Conservation (phyloP, 2,888 invertebrate genomes). For the Drosophila pullipes region DNA sequence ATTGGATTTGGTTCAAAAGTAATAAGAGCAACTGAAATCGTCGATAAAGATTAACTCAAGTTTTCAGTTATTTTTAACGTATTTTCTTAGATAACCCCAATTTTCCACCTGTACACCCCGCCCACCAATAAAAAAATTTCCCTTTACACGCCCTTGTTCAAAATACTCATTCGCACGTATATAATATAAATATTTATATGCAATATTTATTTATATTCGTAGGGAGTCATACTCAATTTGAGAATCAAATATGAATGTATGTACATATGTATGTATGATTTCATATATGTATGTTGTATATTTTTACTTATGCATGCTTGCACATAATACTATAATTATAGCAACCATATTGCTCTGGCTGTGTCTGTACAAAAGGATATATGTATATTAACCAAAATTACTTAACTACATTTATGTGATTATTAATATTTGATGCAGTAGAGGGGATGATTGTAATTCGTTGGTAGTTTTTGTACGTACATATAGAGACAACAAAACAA, state of each 20-base stretch:
- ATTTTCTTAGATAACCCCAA: not conserved
- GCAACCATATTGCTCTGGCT: not conserved
- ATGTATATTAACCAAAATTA: conserved; percentile 2
- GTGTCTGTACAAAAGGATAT: conserved; percentile 1
- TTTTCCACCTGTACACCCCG: not conserved
- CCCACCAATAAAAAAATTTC: not conserved
- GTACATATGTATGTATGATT: not conserved
- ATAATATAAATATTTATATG: conserved; percentile 13
- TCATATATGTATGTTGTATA: conserved; percentile 8
- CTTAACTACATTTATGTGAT: not conserved
- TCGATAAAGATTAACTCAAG: not conserved
- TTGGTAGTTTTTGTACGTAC: not conserved
- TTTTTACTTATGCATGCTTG: conserved; percentile 8
- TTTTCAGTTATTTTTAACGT: not conserved
- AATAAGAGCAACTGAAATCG: not conserved
- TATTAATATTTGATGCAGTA: not conserved
- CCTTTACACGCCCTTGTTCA: conserved; percentile 10
- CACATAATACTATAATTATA: conserved; percentile 11
- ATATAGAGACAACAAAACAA: conserved; percentile 34
- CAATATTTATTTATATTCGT: conserved; percentile 18
- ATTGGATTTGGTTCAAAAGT: not conserved
- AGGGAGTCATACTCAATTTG: conserved; percentile 16
- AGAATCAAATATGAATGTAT: not conserved
- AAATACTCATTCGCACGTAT: not conserved
- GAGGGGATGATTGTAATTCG: not conserved